Conservation (phyloP, 2,797 vertebrate species). For the Acrocephalus scirpaceus region DNA sequence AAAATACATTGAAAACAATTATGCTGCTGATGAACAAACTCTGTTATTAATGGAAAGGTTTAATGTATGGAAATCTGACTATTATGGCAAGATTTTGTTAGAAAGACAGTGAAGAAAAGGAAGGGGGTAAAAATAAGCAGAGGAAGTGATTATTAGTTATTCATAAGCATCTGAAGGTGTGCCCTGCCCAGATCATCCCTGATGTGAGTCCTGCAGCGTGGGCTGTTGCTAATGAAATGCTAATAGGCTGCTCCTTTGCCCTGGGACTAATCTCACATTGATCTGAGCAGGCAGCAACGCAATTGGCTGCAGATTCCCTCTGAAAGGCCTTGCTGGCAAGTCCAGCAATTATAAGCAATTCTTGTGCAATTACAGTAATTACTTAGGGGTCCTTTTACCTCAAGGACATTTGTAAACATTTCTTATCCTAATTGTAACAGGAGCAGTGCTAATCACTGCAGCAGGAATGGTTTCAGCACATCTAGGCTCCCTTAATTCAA, state of each 20-base stretch:
- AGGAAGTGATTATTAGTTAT: not conserved
- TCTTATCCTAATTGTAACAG: not conserved
- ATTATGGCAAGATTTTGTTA: not conserved
- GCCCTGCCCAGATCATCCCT: not conserved
- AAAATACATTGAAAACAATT: not conserved
- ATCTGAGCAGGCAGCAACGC: constrained; percentile 19
- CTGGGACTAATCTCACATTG: constrained; percentile 3
- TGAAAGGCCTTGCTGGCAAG: constrained; percentile 29
- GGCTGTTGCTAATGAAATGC: constrained; percentile 43
- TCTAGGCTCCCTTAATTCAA: not conserved
- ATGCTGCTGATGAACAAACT: not conserved
- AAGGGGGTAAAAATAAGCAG: accelerated
- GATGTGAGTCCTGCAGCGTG: not conserved
- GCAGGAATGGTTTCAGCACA: not conserved
- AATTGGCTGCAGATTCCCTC: constrained; percentile 5
- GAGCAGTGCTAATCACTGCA: not conserved
- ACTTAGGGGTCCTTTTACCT: constrained; percentile 22
- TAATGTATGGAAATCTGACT: not conserved
- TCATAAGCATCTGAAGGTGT: constrained; percentile 12
- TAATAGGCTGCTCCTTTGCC: constrained; percentile 13
- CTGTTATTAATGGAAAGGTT: not conserved
- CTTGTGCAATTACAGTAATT: constrained; percentile 8
- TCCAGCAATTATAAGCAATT: constrained; percentile 30
- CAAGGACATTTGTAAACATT: not conserved
- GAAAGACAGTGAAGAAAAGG: not conserved